Conservation (phyloP, 1,140 invertebrate species). For the Drosophila miranda region DNA sequence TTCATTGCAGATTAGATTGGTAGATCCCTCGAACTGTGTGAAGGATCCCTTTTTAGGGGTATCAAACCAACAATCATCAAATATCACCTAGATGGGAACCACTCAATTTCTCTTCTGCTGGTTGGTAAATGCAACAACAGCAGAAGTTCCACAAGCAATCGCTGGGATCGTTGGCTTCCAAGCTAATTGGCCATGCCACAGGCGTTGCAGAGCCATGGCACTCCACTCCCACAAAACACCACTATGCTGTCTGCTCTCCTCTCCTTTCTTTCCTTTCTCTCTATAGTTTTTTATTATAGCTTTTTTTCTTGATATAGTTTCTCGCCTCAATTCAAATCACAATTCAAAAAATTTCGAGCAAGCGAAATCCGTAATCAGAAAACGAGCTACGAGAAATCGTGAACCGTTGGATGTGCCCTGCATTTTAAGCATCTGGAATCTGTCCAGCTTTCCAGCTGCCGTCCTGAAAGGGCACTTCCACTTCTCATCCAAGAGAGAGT, state of each 20-base stretch:
- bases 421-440: constrained; percentile 26
- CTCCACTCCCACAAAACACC: neutral
- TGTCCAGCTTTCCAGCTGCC: constrained; percentile 4
- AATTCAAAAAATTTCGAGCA: constrained; percentile 19
- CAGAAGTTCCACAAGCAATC: neutral
- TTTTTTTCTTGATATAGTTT: constrained; percentile 33
- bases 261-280: neutral
- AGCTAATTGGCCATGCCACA: constrained; percentile 44
- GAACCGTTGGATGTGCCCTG: constrained; percentile 23
- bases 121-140: neutral
- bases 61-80: too few species aligned
- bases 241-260: constrained; percentile 14
- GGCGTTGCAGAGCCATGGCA: constrained; percentile 21
- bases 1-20: too few species aligned
- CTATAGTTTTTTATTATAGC: neutral
- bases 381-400: constrained; percentile 38
- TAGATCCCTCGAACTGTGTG: too few species aligned
- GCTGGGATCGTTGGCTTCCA: neutral
- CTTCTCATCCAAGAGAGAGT: constrained; percentile 20
- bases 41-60: too few species aligned
- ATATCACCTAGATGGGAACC: too few species aligned
- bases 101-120: neutral
- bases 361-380: constrained; percentile 39
- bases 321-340: constrained; percentile 46
- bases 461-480: too few species aligned